A percentile compares a stretch with the other conserved stretches of the same genome.
Conservation (phyloP, 1,140 invertebrate species). For the Lutraria rhynchaena region DNA sequence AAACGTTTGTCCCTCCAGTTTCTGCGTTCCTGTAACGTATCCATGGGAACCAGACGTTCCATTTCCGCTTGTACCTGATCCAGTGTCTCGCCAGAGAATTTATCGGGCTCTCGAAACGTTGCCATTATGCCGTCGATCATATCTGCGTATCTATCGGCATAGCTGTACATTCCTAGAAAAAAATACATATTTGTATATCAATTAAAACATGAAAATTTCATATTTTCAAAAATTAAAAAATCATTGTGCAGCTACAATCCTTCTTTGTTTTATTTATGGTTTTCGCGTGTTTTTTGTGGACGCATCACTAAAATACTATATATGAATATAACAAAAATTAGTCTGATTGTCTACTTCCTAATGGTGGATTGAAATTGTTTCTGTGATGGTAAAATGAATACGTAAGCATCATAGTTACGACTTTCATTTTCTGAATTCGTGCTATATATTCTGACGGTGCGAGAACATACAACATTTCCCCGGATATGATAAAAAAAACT, state of each 20-base stretch:
- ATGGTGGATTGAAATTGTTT: too few relatives aligned
- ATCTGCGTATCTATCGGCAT: slow-evolving; percentile 87
- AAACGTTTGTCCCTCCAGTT: slow-evolving; percentile 93
- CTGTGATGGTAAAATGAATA: too few relatives aligned
- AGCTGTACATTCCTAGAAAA: slow-evolving; percentile 86
- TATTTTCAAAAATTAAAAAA: too few relatives aligned
- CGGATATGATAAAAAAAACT: too few relatives aligned
- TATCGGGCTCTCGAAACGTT: slow-evolving; percentile 59
- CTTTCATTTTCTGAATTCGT: too few relatives aligned
- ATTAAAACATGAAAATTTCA: too few relatives aligned
- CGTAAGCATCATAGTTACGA: too few relatives aligned
- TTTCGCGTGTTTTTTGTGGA: background rate
- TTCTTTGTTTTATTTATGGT: background rate
- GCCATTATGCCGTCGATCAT: slow-evolving; percentile 68
- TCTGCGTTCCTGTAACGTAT: slow-evolving; percentile 88
- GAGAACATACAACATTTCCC: too few relatives aligned
- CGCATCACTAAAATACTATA: background rate
- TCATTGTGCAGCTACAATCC: too few relatives aligned
- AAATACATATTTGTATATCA: slow-evolving; percentile 44
- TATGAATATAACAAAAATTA: too few relatives aligned
- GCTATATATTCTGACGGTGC: too few relatives aligned
- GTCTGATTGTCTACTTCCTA: too few relatives aligned
- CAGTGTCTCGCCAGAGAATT: slow-evolving; percentile 65
- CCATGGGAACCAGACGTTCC: slow-evolving; percentile 85
- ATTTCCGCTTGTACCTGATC: slow-evolving; percentile 69